Percentiles rank a stretch among this genome's conserved stretches.
These are phyloP conservation scores for Calidris pygmaea DNA, from an alignment of 2,113 vertebrate species.

Conservation along the genomic window DNA sequence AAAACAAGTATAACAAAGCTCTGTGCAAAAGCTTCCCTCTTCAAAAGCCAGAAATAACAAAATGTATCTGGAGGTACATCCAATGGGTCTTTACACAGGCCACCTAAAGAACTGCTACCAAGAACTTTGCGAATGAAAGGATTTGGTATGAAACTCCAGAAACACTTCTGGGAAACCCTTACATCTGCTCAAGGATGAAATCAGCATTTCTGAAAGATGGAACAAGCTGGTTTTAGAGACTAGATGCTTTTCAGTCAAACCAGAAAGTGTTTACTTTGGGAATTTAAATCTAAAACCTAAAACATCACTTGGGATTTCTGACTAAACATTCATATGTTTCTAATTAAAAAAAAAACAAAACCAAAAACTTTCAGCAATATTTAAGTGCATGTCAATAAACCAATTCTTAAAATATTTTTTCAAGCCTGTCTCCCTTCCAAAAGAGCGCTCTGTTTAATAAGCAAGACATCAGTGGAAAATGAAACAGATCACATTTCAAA, in stretches of 20 bases:
- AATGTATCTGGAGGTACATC: neutral
- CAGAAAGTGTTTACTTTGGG: neutral
- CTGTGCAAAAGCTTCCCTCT: fast-evolving
- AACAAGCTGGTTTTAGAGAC: neutral
- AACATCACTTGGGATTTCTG: neutral
- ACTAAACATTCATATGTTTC: neutral
- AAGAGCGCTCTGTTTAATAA: neutral
- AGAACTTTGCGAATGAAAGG: neutral
- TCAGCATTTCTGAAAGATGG: neutral
- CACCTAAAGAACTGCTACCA: neutral
- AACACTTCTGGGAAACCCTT: neutral
- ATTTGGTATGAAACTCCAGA: neutral
- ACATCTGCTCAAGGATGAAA: neutral
- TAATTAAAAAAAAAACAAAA: neutral
- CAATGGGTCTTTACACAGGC: neutral
- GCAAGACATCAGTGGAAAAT: neutral
- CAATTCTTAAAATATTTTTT: neutral
- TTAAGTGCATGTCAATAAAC: neutral
- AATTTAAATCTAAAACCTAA: neutral
- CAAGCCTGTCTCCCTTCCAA: neutral
- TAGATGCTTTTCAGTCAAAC: neutral
- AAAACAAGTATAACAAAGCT: neutral
- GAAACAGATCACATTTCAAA: neutral
- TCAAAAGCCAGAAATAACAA: neutral
- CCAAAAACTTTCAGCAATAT: neutral